Evolutionary conservation across 1,140 invertebrate species (phyloP).

Genomic region (Drosophila pseudoananassae): DNA sequence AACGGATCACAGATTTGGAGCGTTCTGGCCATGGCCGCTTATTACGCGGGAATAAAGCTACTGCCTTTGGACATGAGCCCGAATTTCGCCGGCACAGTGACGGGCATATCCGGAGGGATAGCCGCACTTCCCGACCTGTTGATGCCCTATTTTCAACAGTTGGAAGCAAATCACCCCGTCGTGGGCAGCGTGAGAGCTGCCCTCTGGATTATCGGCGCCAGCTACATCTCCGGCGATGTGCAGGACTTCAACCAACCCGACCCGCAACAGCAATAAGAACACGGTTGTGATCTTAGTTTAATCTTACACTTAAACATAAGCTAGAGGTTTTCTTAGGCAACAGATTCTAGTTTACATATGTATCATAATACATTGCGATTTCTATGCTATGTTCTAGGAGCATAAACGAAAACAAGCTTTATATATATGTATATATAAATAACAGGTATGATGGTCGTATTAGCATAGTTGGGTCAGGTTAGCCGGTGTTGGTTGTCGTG

Average conservation of each 20-base stretch:
- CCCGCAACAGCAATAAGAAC: conserved; percentile 10
- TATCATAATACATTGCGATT: conserved; percentile 43
- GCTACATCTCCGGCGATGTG: conserved; percentile 63
- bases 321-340: conserved; percentile 45
- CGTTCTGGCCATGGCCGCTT: conserved; percentile 85
- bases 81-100: conserved; percentile 91
- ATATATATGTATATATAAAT: conserved; percentile 44
- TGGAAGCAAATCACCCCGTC: conserved; percentile 45
- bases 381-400: conserved; percentile 43
- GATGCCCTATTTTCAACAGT: conserved; percentile 43
- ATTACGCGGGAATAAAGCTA: conserved; percentile 88
- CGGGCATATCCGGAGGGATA: conserved; percentile 90
- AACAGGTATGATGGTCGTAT: conserved; percentile 53
- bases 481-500: conserved; percentile 7
- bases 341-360: conserved; percentile 45
- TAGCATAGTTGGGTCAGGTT: conserved; percentile 45
- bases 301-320: conserved; percentile 38
- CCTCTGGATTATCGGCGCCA: conserved; percentile 56
- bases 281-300: conserved; percentile 29
- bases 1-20: conserved; percentile 25
- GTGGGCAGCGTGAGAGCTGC: conserved; percentile 46
- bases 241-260: conserved; percentile 51
- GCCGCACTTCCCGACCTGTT: conserved; percentile 42
- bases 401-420: conserved; percentile 60
- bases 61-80: conserved; percentile 92